phyloP scores from a whole-genome alignment of 2,113 vertebrate genomes.

The cattle (Bos taurus) region DNA sequence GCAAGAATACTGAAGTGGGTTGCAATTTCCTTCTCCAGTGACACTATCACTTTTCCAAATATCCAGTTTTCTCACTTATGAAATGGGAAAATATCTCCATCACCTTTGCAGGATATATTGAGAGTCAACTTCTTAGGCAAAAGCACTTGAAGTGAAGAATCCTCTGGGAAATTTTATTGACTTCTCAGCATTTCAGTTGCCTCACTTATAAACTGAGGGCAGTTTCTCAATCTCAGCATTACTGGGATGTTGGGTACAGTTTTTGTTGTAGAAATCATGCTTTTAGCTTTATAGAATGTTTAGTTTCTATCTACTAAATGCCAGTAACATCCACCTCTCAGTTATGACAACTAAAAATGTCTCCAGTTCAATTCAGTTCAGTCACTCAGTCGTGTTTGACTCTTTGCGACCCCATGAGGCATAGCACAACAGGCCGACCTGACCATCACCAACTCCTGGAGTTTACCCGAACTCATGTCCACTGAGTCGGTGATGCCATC shows the following conservation, averaged over 20 bases:
- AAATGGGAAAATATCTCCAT: not conserved
- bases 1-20: no score
- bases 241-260: not conserved
- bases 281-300: not conserved
- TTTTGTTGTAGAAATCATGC: not conserved
- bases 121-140: not conserved
- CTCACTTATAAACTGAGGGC: not conserved
- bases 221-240: not conserved
- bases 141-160: not conserved
- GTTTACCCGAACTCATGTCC: not conserved
- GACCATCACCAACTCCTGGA: rapidly evolving
- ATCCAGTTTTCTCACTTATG: not conserved
- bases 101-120: not conserved
- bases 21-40: no score
- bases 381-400: rapidly evolving
- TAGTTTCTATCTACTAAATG: not conserved
- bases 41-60: not conserved
- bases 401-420: not conserved
- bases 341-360: not conserved
- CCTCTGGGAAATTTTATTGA: not conserved
- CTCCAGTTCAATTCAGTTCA: not conserved
- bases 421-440: rapidly evolving
- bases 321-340: not conserved
- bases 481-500: rapidly evolving
- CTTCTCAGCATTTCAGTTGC: not conserved